Conservation (phyloP, 2,797 vertebrate genomes). For the Falco columbarius region DNA sequence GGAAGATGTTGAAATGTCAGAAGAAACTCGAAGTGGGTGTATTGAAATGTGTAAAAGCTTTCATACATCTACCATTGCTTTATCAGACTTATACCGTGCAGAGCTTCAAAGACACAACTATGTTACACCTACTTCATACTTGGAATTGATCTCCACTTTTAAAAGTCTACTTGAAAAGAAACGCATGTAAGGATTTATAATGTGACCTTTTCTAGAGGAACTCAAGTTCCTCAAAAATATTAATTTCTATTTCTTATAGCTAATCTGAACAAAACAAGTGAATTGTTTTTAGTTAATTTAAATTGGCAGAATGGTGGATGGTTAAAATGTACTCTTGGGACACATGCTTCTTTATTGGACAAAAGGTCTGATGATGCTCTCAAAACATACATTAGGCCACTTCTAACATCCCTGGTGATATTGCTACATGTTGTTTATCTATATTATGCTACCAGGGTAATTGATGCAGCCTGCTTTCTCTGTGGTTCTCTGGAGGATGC, state of each 20-base stretch:
- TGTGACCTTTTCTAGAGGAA: neutral
- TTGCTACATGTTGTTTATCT: neutral
- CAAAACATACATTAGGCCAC: neutral
- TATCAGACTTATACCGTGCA: slow-evolving; percentile 80
- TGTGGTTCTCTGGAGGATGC: neutral
- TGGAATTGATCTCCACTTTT: slow-evolving; percentile 93
- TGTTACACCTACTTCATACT: slow-evolving; percentile 92
- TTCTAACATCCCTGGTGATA: neutral
- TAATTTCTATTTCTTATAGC: neutral
- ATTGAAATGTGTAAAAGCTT: slow-evolving; percentile 92
- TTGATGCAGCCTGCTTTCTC: neutral
- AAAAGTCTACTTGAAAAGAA: slow-evolving; percentile 86
- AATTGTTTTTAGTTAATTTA: neutral
- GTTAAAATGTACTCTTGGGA: neutral
- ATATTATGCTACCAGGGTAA: neutral
- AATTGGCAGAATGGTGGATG: neutral
- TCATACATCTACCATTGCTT: slow-evolving; percentile 86
- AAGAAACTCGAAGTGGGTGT: slow-evolving; percentile 81
- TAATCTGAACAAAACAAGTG: neutral
- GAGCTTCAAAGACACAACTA: slow-evolving; percentile 91
- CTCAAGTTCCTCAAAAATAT: neutral
- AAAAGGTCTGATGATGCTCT: neutral
- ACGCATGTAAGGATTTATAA: slow-evolving; percentile 80
- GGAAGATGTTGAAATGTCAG: slow-evolving; percentile 88
- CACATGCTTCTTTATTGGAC: neutral